phyloP scores from a whole-genome alignment of 2,888 invertebrate species.

The Pammene aurita region DNA sequence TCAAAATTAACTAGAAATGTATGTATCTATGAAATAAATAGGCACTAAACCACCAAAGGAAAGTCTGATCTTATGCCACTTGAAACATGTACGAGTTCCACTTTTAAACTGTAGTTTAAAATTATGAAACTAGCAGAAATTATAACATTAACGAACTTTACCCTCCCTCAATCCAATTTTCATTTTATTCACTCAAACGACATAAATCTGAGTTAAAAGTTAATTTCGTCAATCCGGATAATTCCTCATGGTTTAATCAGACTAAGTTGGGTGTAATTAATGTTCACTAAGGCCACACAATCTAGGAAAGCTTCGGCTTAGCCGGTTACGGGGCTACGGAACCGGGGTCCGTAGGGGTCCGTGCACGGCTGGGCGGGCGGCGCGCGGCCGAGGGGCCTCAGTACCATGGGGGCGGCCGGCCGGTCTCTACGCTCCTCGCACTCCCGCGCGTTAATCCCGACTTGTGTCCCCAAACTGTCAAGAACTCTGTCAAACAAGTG shows the following conservation, averaged over 20 bases:
- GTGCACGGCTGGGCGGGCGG: constrained; percentile 45
- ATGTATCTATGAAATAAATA: too few species aligned
- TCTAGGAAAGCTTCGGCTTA: constrained; percentile 80
- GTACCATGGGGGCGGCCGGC: constrained; percentile 67
- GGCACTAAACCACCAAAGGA: too few species aligned
- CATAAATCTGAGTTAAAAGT: constrained; percentile 83
- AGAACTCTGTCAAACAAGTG: constrained; percentile 53
- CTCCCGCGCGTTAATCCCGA: constrained; percentile 57
- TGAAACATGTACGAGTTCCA: not conserved
- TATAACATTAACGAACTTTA: constrained; percentile 6
- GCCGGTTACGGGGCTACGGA: constrained; percentile 64
- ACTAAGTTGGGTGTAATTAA: constrained; percentile 83
- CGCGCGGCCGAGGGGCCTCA: constrained; percentile 51
- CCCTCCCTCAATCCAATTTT: constrained; percentile 28
- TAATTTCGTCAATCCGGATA: constrained; percentile 83
- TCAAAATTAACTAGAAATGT: too few species aligned
- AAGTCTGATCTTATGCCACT: not conserved
- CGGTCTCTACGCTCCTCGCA: constrained; percentile 61
- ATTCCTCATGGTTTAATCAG: constrained; percentile 83
- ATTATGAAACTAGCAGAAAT: not conserved
- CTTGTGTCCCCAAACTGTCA: constrained; percentile 69
- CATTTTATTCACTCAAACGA: constrained; percentile 51
- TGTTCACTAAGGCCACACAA: constrained; percentile 82
- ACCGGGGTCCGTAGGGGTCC: constrained; percentile 45
- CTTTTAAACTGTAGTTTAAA: too few species aligned